Conservation (phyloP, 1,140 invertebrate genomes). For the Caenorhabditis remanei region DNA sequence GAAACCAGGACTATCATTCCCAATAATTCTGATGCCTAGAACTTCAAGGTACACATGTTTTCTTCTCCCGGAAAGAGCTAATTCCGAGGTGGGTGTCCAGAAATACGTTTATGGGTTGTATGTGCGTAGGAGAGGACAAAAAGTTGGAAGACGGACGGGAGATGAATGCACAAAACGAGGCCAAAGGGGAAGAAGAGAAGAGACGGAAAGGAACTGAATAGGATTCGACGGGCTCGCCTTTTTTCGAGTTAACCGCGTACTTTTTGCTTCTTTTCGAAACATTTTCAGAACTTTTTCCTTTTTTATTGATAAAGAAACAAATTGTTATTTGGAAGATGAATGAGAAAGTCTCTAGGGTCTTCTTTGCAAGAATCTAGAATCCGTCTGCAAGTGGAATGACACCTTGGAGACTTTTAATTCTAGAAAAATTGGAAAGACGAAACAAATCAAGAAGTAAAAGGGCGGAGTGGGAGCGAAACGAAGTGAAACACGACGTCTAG, state of each 20-base stretch:
- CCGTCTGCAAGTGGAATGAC: not conserved
- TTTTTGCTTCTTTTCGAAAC: conserved; percentile 7
- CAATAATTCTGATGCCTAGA: too few species aligned
- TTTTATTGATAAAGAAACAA: conserved; percentile 28
- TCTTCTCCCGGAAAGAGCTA: not conserved
- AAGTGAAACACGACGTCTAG: conserved; percentile 53
- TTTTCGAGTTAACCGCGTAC: conserved; percentile 47
- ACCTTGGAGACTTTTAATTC: not conserved
- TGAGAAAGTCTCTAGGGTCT: conserved; percentile 1
- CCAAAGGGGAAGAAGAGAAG: conserved; percentile 51
- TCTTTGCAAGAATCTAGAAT: not conserved
- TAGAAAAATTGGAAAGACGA: not conserved
- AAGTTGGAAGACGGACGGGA: conserved; percentile 51
- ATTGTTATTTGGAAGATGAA: not conserved
- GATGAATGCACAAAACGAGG: conserved; percentile 55
- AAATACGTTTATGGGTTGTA: conserved; percentile 46
- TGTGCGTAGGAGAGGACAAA: conserved; percentile 50
- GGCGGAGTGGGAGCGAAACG: conserved; percentile 40
- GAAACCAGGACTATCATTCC: too few species aligned
- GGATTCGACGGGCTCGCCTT: conserved; percentile 46
- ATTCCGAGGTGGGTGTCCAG: not conserved
- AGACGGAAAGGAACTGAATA: conserved; percentile 56
- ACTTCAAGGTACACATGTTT: too few species aligned
- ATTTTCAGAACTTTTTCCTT: conserved; percentile 4
- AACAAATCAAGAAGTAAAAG: conserved; percentile 55